A percentile compares a stretch with the other conserved stretches of the same genome.
Conservation (phyloP, 2,113 vertebrate genomes). For the Cephalophus harveyi region DNA sequence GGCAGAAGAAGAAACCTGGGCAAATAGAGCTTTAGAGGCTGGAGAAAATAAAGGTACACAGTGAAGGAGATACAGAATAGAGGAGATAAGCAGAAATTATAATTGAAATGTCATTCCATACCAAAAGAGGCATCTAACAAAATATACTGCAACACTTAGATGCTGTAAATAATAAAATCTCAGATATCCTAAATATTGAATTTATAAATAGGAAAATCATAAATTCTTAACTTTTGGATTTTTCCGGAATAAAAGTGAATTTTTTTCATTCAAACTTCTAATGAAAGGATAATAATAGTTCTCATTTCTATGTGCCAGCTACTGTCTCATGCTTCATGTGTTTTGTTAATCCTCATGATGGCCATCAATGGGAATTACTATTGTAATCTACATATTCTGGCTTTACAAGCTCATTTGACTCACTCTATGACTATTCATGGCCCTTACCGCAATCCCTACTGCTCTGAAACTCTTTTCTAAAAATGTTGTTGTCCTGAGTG, state of each 20-base stretch:
- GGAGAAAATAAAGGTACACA: not conserved
- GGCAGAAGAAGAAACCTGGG: not conserved
- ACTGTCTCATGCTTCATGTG: not conserved
- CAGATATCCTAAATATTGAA: constrained; percentile 9
- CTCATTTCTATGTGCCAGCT: not conserved
- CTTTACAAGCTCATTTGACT: not conserved
- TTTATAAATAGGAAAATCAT: constrained; percentile 27
- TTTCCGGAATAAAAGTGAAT: not conserved
- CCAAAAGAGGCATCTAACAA: constrained; percentile 30
- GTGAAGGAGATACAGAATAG: not conserved
- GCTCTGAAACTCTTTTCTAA: not conserved
- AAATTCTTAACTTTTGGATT: constrained; percentile 6
- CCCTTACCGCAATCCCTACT: rapidly evolving
- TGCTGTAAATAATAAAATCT: constrained; percentile 41
- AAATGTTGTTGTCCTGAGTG: not conserved
- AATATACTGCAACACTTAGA: not conserved
- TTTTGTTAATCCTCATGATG: not conserved
- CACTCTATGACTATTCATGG: not conserved
- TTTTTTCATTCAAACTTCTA: not conserved
- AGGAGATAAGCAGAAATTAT: not conserved
- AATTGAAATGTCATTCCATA: not conserved
- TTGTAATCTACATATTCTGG: not conserved
- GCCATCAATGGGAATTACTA: no score
- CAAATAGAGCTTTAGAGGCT: not conserved
- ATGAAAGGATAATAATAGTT: not conserved